A percentile compares a stretch with the other conserved stretches of the same genome.
Evolutionary conservation across 2,888 invertebrate genomes (phyloP).

Genomic region (Drosophila testacea): DNA sequence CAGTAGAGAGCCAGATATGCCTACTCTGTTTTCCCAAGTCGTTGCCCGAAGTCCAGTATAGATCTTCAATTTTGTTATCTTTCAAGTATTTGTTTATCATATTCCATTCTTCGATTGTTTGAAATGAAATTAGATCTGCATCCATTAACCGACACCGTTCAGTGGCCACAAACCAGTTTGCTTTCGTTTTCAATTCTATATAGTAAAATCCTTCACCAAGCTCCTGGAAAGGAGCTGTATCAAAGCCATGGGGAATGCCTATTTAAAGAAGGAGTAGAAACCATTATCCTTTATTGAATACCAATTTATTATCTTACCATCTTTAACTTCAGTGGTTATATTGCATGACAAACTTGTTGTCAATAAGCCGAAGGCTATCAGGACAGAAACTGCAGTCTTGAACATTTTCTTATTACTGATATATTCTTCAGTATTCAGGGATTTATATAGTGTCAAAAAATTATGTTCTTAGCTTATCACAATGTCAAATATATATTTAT

Average conservation of each 20-base stretch:
- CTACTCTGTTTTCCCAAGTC: background rate
- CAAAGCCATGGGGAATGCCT: background rate
- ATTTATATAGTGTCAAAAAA: too few species aligned
- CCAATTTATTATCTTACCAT: background rate
- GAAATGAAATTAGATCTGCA: background rate
- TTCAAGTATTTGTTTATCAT: constrained; percentile 3
- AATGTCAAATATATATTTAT: too few species aligned
- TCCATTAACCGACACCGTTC: background rate
- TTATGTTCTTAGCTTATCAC: too few species aligned
- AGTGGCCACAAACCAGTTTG: constrained; percentile 1
- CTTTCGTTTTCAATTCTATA: background rate
- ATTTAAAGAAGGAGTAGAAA: background rate
- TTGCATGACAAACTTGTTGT: background rate
- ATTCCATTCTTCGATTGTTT: constrained; percentile 4
- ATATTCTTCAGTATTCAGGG: too few species aligned
- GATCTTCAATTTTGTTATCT: background rate
- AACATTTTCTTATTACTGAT: constrained; percentile 1
- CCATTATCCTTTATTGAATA: too few species aligned
- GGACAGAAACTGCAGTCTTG: background rate
- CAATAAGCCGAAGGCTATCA: background rate
- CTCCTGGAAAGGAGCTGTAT: background rate
- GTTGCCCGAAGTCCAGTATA: background rate
- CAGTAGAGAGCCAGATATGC: background rate
- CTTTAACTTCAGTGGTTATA: background rate
- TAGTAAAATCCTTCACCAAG: background rate